Base-by-base conservation (phyloP, 2,113 vertebrate genomes). In the Rutilus rutilus region DNA sequence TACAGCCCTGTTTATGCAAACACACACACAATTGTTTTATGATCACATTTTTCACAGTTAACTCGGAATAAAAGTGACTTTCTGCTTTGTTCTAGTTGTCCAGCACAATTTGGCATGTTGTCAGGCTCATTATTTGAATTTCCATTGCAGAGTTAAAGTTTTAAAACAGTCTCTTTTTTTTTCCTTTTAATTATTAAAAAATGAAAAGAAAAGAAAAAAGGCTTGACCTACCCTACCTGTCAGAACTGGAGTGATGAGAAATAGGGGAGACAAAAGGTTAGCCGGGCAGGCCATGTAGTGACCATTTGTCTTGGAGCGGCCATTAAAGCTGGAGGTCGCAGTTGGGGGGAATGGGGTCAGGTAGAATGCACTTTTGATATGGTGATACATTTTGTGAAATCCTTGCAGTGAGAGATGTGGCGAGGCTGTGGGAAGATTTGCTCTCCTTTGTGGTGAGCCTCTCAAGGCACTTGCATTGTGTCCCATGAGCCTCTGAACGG, bases 241-340 rank as follows among this genome's bases (percentile, higher is more conserved):
- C 90, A 30, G 27, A 80, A 85, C 74, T 54, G 1, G 87, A 93
- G 91, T 92, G 93, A 92, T 88, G 91, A 92, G 92, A 90, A 87
- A 90, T 88, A 88, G 89, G 88, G 78, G 83, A 92, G 89, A 91
- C 91, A 92, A 88, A 93, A 91, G 88, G 89, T 84, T 77, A 60
- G 88, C 84, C 87, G 87, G 92, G 92, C 91, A 90, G 94, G 91
- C 92, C 94, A 94, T 87, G 92, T 0, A 57, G 88, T 88, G 90
- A 92, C 92, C 90, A 85, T 95, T 94, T 94, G 92, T 95, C 92
- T 90, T 92, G 90, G 92, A 92, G 92, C 92, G 89, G 92, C 94
- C 91, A 93, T 95, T 94, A 96, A 95, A 94, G 93, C 91, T 86
- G 6, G 79, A 87, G 93, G 94, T 95, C 94, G 92, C n/a, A 86